Percentiles rank a stretch among this genome's conserved stretches.
phyloP scores from a whole-genome alignment of 2,797 vertebrate genomes.

The Rhinella marina region DNA sequence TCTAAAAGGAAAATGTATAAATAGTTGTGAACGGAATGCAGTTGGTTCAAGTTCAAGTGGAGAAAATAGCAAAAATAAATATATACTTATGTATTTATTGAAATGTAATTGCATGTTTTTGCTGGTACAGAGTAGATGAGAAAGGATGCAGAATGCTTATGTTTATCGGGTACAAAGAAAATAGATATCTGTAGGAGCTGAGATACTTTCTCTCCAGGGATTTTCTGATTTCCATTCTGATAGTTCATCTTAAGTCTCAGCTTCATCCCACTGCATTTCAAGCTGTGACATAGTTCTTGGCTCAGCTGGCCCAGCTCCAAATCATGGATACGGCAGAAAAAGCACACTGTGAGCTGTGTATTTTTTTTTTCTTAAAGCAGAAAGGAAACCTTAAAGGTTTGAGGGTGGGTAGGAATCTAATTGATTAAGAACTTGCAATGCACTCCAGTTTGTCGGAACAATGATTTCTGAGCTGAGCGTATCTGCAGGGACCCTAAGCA shows the following conservation, averaged over 20 bases:
- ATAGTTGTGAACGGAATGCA: conserved; percentile 22
- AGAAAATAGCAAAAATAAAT: conserved; percentile 53
- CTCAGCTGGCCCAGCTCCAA: conserved; percentile 55
- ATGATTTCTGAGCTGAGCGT: conserved; percentile 25
- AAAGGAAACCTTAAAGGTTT: conserved; percentile 52
- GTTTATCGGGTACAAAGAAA: conserved; percentile 57
- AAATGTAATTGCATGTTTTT: conserved; percentile 61
- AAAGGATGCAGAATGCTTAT: conserved; percentile 54
- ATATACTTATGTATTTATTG: conserved; percentile 60
- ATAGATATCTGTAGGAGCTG: conserved; percentile 61
- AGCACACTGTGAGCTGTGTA: conserved; percentile 24
- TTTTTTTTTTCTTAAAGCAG: conserved; percentile 39
- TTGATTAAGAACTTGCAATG: conserved; percentile 41
- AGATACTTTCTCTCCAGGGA: conserved; percentile 61
- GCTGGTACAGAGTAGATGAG: conserved; percentile 21
- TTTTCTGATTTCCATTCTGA: conserved; percentile 63
- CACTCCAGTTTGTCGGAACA: not conserved
- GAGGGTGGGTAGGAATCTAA: conserved; percentile 42
- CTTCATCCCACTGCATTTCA: conserved; percentile 60
- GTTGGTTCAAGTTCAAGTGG: conserved; percentile 37
- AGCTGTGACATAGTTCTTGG: conserved; percentile 61
- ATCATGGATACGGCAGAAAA: conserved; percentile 57
- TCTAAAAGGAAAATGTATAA: not conserved
- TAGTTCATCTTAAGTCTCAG: conserved; percentile 60
- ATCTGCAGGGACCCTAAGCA: conserved; percentile 47